A percentile compares a stretch with the other conserved stretches of the same genome.
Conservation (phyloP, 2,888 invertebrate genomes). For the Choreutis nemorana region DNA sequence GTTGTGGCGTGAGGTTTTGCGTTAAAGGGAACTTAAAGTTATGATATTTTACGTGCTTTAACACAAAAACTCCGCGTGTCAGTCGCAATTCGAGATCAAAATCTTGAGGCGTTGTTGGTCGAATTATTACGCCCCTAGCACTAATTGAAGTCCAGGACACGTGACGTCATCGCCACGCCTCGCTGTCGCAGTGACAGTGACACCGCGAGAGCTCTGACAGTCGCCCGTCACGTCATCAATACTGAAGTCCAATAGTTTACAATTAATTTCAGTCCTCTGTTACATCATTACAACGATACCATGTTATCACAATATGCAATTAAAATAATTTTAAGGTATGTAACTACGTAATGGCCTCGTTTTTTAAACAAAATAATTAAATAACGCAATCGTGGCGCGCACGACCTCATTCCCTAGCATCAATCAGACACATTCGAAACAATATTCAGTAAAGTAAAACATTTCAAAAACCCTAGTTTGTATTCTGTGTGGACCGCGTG, state of each 20-base stretch:
- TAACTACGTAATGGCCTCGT: slow-evolving; percentile 28
- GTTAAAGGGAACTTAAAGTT: background rate
- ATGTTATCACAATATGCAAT: slow-evolving; percentile 28
- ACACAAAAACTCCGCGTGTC: slow-evolving; percentile 19
- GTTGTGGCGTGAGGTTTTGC: slow-evolving; percentile 12
- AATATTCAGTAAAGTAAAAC: no score
- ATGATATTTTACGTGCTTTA: slow-evolving; percentile 8
- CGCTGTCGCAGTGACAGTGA: slow-evolving; percentile 9
- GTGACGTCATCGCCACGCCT: slow-evolving; percentile 12
- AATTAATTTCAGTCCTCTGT: background rate
- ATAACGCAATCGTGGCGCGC: no score
- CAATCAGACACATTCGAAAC: no score
- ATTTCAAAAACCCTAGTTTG: no score
- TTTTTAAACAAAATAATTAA: slow-evolving; percentile 19
- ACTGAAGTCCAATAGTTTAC: slow-evolving; percentile 13
- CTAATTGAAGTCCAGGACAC: no score
- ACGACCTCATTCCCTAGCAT: no score
- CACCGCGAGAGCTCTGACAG: slow-evolving; percentile 5
- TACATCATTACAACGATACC: slow-evolving; percentile 16
- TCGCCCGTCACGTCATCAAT: background rate
- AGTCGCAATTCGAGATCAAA: slow-evolving; percentile 52
- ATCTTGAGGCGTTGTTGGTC: slow-evolving; percentile 24
- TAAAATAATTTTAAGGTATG: slow-evolving; percentile 22
- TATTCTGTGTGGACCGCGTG: no score
- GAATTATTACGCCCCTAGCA: no score